A percentile compares a stretch with the other conserved stretches of the same genome.
phyloP scores from a whole-genome alignment of 2,797 vertebrate genomes.

The Enteromius paludinosus region DNA sequence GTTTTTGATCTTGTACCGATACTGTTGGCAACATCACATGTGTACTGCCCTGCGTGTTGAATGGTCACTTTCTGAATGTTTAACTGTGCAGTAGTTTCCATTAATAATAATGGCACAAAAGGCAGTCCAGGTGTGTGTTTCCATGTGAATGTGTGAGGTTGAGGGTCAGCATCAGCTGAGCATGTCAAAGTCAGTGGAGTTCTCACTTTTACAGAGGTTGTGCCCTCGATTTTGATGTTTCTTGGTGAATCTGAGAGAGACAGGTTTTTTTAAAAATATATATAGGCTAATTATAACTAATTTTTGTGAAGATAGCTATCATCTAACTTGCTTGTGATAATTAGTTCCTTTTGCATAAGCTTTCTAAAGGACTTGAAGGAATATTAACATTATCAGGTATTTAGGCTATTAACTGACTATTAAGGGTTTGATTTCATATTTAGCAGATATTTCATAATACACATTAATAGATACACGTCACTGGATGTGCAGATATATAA shows the following conservation, averaged over 20 bases:
- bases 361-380: no score
- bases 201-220: neutral
- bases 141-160: conserved; percentile 45
- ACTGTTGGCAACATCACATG: conserved; percentile 60
- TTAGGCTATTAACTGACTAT: no score
- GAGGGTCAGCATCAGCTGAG: conserved; percentile 56
- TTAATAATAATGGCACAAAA: neutral
- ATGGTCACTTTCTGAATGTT: rapidly evolving
- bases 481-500: no score
- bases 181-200: neutral
- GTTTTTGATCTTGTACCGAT: conserved; percentile 41
- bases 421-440: neutral
- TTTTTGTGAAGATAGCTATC: no score
- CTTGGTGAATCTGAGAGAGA: conserved; percentile 67
- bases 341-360: no score
- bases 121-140: neutral
- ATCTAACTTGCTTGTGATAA: no score
- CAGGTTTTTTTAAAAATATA: neutral
- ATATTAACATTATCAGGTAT: no score
- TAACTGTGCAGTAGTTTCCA: rapidly evolving
- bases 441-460: neutral
- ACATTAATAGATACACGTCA: no score
- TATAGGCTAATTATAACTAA: no score
- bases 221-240: rapidly evolving
- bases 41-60: conserved; percentile 63